Evolutionary conservation across 2,888 invertebrate species (phyloP).

Genomic region (Mimumesa dahlbomi): DNA sequence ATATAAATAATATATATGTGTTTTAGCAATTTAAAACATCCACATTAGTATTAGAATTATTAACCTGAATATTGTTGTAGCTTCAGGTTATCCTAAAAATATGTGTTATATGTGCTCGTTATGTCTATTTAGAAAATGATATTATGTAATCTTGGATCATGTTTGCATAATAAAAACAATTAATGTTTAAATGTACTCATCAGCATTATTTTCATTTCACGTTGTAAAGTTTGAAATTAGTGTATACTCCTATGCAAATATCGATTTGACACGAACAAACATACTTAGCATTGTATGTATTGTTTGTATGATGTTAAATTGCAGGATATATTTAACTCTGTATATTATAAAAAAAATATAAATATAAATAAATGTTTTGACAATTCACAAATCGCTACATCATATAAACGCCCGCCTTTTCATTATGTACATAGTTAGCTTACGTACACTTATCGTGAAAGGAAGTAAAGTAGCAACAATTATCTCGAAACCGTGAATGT

Average conservation of each 20-base stretch:
- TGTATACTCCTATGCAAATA: background rate
- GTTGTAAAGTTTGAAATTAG: background rate
- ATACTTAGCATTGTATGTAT: background rate
- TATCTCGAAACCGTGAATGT: slow-evolving; percentile 59
- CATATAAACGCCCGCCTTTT: too few species aligned
- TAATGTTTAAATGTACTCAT: slow-evolving; percentile 3
- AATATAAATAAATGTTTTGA: background rate
- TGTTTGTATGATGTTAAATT: too few species aligned
- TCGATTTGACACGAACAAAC: background rate
- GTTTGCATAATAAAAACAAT: slow-evolving; percentile 52
- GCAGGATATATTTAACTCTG: background rate
- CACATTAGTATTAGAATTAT: slow-evolving; percentile 25
- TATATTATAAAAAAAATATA: background rate
- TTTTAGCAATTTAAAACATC: slow-evolving; percentile 17
- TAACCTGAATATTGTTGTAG: slow-evolving; percentile 25
- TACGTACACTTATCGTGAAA: too few species aligned
- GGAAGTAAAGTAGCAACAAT: slow-evolving; percentile 21
- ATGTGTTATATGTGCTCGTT: slow-evolving; percentile 27
- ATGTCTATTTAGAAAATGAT: slow-evolving; percentile 29
- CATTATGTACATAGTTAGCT: too few species aligned
- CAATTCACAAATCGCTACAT: too few species aligned
- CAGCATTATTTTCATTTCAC: slow-evolving; percentile 8
- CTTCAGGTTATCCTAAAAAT: slow-evolving; percentile 24
- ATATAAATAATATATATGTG: slow-evolving; percentile 15
- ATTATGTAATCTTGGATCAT: slow-evolving; percentile 42